Base-by-base conservation (phyloP, 2,797 vertebrate species). In the Leuciscus waleckii region DNA sequence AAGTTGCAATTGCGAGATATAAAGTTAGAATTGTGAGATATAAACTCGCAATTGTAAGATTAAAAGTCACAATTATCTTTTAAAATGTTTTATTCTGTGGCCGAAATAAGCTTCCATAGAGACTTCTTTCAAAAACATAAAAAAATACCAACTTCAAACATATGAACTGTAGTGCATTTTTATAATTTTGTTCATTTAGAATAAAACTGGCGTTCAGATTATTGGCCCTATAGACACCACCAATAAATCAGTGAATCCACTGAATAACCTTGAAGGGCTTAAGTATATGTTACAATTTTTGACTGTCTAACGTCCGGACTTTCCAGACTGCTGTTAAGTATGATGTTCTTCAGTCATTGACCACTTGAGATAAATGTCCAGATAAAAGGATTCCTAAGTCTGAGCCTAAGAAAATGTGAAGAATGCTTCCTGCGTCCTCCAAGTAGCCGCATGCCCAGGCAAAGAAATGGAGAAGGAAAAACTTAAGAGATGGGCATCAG, bases 311-410 rank as follows among this genome's bases (percentile, higher is more conserved):
- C 9, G 3, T 43, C 19, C 17, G 0, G n/a, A 21, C 7, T 43
- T 61, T 75, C 14, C 14, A 3, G 61, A 56, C 32, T 68, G 54
- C 29, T 74, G 14, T 77, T 56, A 67, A 56, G 37, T 7, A 37
- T 29, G 7, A 5, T 70, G 76, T 79, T 71, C 21, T 65, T 85
- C 41, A 73, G 43, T 80, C 77, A 65, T 4, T 85, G 84, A 79
- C 77, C 83, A 85, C 67, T 85, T 85, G 83, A 79, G 67, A 73
- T 86, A 83, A 41, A 87, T 71, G 80, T 61, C 61, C 79, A 87
- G 76, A 83, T 63, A 74, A 83, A 85, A 79, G 78, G 70, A 82
- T 63, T 78, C 46, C 7, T 16, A 26, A 9, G 26, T 69, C 81
- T 84, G 37, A 73, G 74, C 67, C 39, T 58, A 51, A 51, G 67